Conservation (phyloP, 2,797 vertebrate species). For the Myripristis jacobus region DNA sequence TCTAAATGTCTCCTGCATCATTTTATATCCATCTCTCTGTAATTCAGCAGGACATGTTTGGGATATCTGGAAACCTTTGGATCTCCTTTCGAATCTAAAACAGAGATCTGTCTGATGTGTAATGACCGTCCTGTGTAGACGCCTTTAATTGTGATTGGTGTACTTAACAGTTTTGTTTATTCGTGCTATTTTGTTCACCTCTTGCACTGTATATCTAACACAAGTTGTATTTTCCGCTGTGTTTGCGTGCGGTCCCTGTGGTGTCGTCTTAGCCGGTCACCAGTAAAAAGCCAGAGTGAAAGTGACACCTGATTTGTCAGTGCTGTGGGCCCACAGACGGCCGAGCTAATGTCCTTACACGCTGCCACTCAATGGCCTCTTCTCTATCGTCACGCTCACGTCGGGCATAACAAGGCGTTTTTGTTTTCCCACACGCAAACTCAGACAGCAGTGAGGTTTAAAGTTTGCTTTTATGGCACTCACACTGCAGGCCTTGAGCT, state of each 20-base stretch:
- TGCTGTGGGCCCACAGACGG: neutral
- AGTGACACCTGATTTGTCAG: slow-evolving; percentile 9
- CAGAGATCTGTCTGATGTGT: no score
- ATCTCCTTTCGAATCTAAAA: no score
- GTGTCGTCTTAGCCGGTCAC: neutral
- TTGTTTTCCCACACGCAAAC: neutral
- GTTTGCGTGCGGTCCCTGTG: neutral
- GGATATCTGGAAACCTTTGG: no score
- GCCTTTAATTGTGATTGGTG: no score
- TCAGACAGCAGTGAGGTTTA: neutral
- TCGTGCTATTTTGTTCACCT: neutral
- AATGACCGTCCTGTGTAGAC: no score
- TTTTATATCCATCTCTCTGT: no score
- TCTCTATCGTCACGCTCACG: neutral
- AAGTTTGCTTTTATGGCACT: neutral
- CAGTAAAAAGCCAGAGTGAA: slow-evolving; percentile 11
- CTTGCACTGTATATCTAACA: neutral
- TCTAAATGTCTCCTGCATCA: no score
- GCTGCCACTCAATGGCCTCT: neutral
- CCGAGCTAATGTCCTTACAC: slow-evolving; percentile 11
- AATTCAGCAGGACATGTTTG: no score
- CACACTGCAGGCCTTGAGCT: no score
- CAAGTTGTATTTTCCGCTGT: neutral
- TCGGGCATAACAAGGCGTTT: neutral
- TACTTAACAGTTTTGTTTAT: no score